phyloP scores from a whole-genome alignment of 2,113 vertebrate genomes.

The Psammodynastes pulverulentus region DNA sequence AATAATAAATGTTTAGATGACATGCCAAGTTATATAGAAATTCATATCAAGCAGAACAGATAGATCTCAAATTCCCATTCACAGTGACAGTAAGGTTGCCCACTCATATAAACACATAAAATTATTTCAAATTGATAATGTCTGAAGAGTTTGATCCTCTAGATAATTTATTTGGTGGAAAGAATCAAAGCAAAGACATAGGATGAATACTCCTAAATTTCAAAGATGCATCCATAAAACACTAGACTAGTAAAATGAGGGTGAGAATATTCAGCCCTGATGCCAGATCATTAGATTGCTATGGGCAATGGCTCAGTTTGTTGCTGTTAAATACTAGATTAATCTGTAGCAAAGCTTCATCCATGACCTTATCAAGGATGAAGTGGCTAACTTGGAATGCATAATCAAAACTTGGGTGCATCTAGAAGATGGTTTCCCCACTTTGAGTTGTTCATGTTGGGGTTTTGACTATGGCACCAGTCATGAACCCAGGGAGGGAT shows the following conservation, averaged over 20 bases:
- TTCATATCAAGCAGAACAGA: not conserved
- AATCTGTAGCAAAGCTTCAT: not conserved
- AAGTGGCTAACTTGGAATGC: not conserved
- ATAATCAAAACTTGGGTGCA: not conserved
- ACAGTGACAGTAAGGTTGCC: not conserved
- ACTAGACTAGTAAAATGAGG: not conserved
- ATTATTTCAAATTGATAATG: not conserved
- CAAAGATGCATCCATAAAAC: not conserved
- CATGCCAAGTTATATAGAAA: not conserved
- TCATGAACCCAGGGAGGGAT: not conserved
- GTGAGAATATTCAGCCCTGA: not conserved
- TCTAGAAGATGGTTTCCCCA: not conserved
- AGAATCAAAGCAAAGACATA: not conserved
- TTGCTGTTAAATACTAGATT: not conserved
- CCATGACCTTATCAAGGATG: not conserved
- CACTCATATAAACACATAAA: not conserved
- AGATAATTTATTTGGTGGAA: not conserved
- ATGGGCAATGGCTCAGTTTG: not conserved
- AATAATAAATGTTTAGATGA: not conserved
- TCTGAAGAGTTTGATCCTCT: not conserved
- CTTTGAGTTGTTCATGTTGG: not conserved
- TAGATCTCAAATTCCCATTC: not conserved
- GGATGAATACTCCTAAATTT: not conserved
- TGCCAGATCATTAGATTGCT: not conserved
- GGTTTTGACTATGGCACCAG: not conserved